Base-by-base conservation (phyloP, 2,113 vertebrate species). In the Vireo altiloquus region DNA sequence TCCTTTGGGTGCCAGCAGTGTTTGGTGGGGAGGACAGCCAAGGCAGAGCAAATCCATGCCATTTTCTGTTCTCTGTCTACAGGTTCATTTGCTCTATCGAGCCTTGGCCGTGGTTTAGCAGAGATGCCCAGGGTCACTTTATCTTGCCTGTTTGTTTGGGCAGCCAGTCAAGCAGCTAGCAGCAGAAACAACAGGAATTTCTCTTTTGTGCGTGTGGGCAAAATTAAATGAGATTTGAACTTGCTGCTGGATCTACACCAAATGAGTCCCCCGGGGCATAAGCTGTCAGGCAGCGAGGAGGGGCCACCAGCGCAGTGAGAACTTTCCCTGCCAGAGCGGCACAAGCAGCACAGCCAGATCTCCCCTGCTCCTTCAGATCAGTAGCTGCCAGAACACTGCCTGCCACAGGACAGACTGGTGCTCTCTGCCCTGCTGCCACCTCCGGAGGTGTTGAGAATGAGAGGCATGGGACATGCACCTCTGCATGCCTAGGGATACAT, bases 221-320 rank as follows among this genome's bases (percentile, higher is more conserved):
- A 96, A 95, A 95, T 94, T 93, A 90, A 94, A 95, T 91, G 66
- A 83, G 80, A 83, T 90, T 96, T 82, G 76, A 92, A 70, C 63
- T 95, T 4, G 2, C 82, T 91, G 76, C 78, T 92, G 91, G 89
- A 94, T 74, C 69, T 71, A 76, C 70, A 94, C 71, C 88, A 95
- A 94, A 95, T 52, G 76, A 95, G 35, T 30, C 86, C 80, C 56
- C 13, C 6, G 18, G 86, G 90, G 65, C 71, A 84, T 5, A 35
- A 81, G 64, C 91, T 88, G 79, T 84, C 78, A 81, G 60, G 79
- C 72, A 57, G 47, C 3, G 4, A 57, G 68, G 63, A 82, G 44
- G 37, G 53, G 44, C 49, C 1, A 0, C 66, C 75, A 65, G 77
- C 22, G 7, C 21, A 56, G 49, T 0, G 1, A 76, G 78, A 91